Evolutionary conservation across 2,113 vertebrate genomes (phyloP).

Genomic region (Strix aluco): DNA sequence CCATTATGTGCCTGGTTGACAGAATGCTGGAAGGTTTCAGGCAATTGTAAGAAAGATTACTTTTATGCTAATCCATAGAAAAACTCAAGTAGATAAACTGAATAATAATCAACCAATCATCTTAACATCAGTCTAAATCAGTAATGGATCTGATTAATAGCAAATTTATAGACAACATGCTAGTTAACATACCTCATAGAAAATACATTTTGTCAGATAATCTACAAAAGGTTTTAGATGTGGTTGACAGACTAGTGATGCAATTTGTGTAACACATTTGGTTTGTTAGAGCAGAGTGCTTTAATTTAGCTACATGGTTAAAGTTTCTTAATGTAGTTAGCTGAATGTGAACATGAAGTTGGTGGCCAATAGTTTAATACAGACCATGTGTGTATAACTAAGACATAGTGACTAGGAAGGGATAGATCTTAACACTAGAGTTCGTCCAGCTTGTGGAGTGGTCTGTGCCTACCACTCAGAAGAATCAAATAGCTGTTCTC

Average conservation of each 20-base stretch:
- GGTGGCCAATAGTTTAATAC: not conserved
- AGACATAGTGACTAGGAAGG: not conserved
- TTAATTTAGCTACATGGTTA: not conserved
- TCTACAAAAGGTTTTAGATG: not conserved
- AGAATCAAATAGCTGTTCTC: not conserved
- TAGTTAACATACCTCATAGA: not conserved
- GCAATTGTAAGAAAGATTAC: not conserved
- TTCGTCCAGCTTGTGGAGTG: not conserved
- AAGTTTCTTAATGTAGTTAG: not conserved
- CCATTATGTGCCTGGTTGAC: not conserved
- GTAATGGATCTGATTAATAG: not conserved
- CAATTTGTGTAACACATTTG: not conserved
- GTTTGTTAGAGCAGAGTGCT: conserved; percentile 10
- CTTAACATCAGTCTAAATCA: not conserved
- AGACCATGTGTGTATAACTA: not conserved
- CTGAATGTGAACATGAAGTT: not conserved
- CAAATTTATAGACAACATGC: not conserved
- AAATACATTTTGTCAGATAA: not conserved
- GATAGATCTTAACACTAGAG: not conserved
- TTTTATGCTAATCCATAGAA: not conserved
- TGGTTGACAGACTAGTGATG: not conserved
- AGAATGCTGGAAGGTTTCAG: not conserved
- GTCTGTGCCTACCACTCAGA: not conserved
- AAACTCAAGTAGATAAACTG: not conserved
- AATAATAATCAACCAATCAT: not conserved